Base-by-base conservation (phyloP, 1,140 invertebrate genomes). In the Pogonomyrmex barbatus region DNA sequence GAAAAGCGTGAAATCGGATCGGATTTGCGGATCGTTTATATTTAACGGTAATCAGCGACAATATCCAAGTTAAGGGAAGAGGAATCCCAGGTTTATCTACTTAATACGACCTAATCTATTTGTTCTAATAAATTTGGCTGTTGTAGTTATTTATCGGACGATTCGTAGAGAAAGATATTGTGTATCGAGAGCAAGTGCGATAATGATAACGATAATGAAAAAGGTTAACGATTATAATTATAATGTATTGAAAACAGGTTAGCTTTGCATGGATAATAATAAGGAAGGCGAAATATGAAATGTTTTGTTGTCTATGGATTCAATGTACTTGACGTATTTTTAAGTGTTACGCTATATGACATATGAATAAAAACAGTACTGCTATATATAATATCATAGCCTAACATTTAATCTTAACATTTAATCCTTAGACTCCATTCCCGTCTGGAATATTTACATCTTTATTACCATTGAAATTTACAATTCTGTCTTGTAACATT, bases 331-430 rank as follows among this genome's bases (percentile, higher is more conserved):
- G 75, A 65, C 76, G 81, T 92, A 91, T 54, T 88, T 91, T 88
- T 93, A 91, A 92, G 73, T 91, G 89, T 91, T 92, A 88, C 85
- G 88, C 90, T 89, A 89, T 89, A 87, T 87, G 92, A 79, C 70
- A 89, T 88, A 91, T 89, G 84, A 90, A 90, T 90, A 92, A 92
- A 92, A 88, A 73, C 42, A 83, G 45, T 83, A 73, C 54, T 73
- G 45, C 65, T 85, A 68, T 47, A 68, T 68, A 68, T 68, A 63
- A 85, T 24, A 24, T 67, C 56, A 68, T n/a, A 70, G 12, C n/a
- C 24, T 24, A 1, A 0, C 14, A 33, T 10, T 14, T 33, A 36
- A 33, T 14, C 24, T 24, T 24, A 24, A 3, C 47, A 14, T 9
- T 60, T 50, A 36, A 85, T 14, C 17, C 45, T 39, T 45, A 4